Percentiles rank a stretch among this genome's conserved stretches.
Evolutionary conservation across 1,140 invertebrate species (phyloP).

Genomic region (Lutraria rhynchaena): DNA sequence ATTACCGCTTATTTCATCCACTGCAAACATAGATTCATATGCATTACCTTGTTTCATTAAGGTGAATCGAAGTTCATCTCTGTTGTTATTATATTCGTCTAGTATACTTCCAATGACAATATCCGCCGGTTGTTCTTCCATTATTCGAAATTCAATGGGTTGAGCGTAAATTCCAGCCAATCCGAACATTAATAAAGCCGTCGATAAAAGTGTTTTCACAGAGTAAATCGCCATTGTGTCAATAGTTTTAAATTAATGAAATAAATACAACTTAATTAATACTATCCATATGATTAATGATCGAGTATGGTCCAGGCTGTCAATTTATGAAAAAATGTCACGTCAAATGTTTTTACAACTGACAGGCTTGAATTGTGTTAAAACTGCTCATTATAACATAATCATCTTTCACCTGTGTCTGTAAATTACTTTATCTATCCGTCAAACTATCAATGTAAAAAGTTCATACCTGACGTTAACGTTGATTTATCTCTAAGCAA

Average conservation of each 20-base stretch:
- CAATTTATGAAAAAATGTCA: conserved; percentile 6
- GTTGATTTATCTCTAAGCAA: too few species aligned
- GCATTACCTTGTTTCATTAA: conserved; percentile 20
- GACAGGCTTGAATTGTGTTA: conserved; percentile 2
- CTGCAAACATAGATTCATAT: conserved; percentile 83
- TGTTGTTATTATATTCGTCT: conserved; percentile 28
- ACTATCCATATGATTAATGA: conserved; percentile 15
- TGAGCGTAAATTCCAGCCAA: not conserved
- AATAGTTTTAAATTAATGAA: not conserved
- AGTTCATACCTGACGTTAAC: too few species aligned
- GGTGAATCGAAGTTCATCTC: conserved; percentile 37
- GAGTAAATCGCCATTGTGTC: not conserved
- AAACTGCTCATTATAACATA: too few species aligned
- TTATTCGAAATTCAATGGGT: conserved; percentile 40
- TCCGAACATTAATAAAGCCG: not conserved
- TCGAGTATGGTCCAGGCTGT: conserved; percentile 13
- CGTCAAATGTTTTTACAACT: conserved; percentile 6
- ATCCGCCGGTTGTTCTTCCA: conserved; percentile 24
- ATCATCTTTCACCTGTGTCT: too few species aligned
- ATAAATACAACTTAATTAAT: conserved; percentile 28
- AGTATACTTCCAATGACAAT: conserved; percentile 42
- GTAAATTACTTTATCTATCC: too few species aligned
- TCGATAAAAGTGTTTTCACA: conserved; percentile 9
- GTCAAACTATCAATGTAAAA: too few species aligned
- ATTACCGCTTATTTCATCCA: conserved; percentile 66